phyloP scores from a whole-genome alignment of 1,140 invertebrate species.

The Tetramorium alpestre region DNA sequence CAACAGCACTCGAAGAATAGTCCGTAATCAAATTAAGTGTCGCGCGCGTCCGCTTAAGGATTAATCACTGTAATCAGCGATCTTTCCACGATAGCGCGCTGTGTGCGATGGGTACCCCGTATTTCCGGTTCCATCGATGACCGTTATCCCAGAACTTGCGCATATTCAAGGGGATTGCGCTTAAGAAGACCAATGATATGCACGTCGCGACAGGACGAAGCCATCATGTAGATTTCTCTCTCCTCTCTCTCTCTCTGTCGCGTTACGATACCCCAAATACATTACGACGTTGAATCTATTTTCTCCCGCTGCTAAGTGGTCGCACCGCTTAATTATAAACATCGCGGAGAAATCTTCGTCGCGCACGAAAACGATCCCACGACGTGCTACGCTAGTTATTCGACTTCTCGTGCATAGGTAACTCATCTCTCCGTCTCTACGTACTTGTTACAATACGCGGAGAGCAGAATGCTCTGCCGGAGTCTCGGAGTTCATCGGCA shows the following conservation, averaged over 20 bases:
- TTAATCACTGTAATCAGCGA: constrained; percentile 68
- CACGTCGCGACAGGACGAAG: neutral
- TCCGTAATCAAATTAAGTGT: constrained; percentile 69
- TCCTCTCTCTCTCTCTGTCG: neutral
- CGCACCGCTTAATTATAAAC: constrained; percentile 63
- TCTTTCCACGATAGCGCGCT: constrained; percentile 66
- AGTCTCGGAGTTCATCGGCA: constrained; percentile 70
- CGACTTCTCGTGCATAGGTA: constrained; percentile 68
- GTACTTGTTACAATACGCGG: constrained; percentile 72
- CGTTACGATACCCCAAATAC: constrained; percentile 76
- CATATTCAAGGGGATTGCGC: neutral
- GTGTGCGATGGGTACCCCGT: constrained; percentile 28
- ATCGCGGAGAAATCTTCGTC: constrained; percentile 78
- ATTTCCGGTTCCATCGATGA: constrained; percentile 68
- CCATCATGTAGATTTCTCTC: neutral
- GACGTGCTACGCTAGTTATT: constrained; percentile 76
- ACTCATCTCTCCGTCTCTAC: constrained; percentile 56
- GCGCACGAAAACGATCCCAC: constrained; percentile 80
- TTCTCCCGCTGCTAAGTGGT: constrained; percentile 71
- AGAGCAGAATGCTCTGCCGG: constrained; percentile 49
- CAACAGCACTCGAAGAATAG: constrained; percentile 35
- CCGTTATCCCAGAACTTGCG: constrained; percentile 60
- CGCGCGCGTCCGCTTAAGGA: constrained; percentile 50
- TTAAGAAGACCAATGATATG: constrained; percentile 13
- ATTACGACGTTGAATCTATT: constrained; percentile 68